Conservation (phyloP, 2,888 invertebrate species). For the Eristalis arbustorum region DNA sequence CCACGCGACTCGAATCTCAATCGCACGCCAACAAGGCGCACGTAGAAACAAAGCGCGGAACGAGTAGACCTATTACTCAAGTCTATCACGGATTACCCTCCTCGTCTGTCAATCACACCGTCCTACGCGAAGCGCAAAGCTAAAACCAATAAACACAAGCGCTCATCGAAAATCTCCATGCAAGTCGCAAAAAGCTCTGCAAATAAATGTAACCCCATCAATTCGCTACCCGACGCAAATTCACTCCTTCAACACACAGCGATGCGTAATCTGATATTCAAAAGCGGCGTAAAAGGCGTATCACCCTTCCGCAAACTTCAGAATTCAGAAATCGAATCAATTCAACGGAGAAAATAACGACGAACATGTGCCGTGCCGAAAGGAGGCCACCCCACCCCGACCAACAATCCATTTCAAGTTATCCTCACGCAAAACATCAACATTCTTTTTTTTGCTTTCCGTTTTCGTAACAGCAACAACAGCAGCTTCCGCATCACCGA, state of each 20-base stretch:
- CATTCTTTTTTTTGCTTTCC: constrained; percentile 17
- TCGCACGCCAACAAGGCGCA: neutral
- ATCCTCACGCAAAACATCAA: constrained; percentile 11
- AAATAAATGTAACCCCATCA: constrained; percentile 48
- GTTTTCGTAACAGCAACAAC: neutral
- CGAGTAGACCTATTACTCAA: neutral
- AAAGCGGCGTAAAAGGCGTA: constrained; percentile 15
- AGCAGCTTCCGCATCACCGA: constrained; percentile 13
- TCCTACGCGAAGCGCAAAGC: neutral
- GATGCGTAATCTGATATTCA: constrained; percentile 38
- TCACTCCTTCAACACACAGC: neutral
- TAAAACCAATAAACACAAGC: constrained; percentile 11
- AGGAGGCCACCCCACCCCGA: neutral
- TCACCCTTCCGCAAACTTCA: neutral
- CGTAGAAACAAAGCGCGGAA: neutral
- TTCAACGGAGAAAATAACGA: constrained; percentile 1
- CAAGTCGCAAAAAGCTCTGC: constrained; percentile 1
- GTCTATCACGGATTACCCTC: neutral
- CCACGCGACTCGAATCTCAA: neutral
- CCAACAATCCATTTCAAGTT: neutral
- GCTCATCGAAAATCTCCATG: neutral
- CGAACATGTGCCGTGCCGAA: constrained; percentile 29
- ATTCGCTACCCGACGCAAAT: constrained; percentile 16
- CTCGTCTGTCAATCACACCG: neutral
- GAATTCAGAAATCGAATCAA: constrained; percentile 11